phyloP scores from a whole-genome alignment of 2,888 invertebrate genomes.

The Bugulina stolonifera region DNA sequence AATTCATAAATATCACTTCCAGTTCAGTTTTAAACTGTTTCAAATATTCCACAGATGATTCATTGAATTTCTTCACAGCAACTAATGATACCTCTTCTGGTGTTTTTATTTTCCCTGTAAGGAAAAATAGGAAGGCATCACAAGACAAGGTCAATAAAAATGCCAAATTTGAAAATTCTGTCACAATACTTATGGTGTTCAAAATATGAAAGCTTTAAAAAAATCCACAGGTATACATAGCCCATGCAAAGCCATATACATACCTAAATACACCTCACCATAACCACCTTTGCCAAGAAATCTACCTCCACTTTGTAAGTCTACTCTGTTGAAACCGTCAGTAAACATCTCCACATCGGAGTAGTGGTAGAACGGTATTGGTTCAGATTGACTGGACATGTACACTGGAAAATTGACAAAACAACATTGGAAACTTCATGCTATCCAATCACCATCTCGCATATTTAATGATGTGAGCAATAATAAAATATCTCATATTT shows the following conservation, averaged over 20 bases:
- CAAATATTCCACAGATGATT: conserved; percentile 2
- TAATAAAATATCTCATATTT: too few species aligned
- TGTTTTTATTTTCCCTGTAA: conserved; percentile 13
- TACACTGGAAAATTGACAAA: background rate
- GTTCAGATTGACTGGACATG: background rate
- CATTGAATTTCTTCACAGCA: conserved; percentile 5
- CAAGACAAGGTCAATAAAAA: too few species aligned
- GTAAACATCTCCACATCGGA: background rate
- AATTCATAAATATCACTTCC: conserved; percentile 22
- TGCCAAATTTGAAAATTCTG: too few species aligned
- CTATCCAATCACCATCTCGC: too few species aligned
- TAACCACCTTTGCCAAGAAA: conserved; percentile 20
- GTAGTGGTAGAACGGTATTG: background rate
- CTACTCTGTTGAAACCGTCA: background rate
- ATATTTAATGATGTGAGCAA: too few species aligned
- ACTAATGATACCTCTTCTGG: background rate
- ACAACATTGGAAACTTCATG: background rate
- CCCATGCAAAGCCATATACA: background rate
- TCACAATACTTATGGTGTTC: too few species aligned
- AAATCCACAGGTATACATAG: too few species aligned
- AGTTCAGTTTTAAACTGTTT: conserved; percentile 16
- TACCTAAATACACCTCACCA: conserved; percentile 21
- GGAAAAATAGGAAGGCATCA: too few species aligned
- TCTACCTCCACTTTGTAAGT: background rate
- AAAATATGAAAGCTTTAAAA: too few species aligned